Evolutionary conservation across 2,113 vertebrate genomes (phyloP).

Genomic region (Bos indicus): DNA sequence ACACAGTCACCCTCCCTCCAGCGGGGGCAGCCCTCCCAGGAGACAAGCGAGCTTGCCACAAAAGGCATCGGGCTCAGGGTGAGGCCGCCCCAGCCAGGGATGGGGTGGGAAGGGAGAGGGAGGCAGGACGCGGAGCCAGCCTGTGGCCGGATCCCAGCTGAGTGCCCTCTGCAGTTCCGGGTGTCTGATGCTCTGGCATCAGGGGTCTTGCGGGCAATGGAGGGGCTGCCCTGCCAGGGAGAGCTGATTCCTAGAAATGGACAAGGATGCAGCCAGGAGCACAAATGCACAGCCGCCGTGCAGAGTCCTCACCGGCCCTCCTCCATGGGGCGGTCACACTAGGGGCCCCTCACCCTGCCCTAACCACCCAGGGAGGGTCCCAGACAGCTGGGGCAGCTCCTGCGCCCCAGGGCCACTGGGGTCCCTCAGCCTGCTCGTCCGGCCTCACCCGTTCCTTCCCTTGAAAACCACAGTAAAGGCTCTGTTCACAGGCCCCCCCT

Average conservation of each 20-base stretch:
- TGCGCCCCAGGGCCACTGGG: background rate
- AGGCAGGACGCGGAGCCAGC: no score
- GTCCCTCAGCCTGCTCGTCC: accelerated
- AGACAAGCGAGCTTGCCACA: background rate
- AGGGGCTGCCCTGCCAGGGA: background rate
- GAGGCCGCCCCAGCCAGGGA: background rate
- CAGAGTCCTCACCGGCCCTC: background rate
- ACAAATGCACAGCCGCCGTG: accelerated
- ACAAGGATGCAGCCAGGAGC: background rate
- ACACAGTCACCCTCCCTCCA: no score
- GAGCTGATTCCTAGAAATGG: background rate
- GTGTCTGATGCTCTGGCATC: background rate
- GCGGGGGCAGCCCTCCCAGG: accelerated
- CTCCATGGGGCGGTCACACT: background rate
- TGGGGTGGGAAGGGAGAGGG: background rate
- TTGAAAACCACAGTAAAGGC: background rate
- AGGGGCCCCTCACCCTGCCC: background rate
- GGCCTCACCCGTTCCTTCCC: no score
- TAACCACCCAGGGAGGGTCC: background rate
- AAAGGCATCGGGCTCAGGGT: accelerated
- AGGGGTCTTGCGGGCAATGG: background rate
- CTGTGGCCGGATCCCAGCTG: accelerated
- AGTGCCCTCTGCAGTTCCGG: accelerated
- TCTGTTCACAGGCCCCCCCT: no score
- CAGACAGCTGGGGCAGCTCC: background rate